These are phyloP conservation scores for Temnopleurus reevesii DNA, from an alignment of 53 echinoderm and acorn worm genomes.

Conservation along the genomic window DNA sequence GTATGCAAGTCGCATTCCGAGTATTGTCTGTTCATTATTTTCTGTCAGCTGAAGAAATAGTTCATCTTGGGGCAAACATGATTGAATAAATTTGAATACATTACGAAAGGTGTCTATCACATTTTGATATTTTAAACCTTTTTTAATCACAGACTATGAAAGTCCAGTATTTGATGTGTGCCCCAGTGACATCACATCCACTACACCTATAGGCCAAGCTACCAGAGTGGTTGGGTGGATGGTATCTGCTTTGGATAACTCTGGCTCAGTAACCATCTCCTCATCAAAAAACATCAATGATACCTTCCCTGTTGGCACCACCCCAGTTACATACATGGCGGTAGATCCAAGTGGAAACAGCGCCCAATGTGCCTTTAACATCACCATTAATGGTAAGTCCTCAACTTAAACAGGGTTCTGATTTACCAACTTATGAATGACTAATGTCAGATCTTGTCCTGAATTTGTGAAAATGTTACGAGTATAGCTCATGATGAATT, in stretches of 20 bases:
- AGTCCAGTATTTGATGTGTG: constrained; percentile 37
- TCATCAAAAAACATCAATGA: constrained; percentile 32
- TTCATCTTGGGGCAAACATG: too few species aligned
- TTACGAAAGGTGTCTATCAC: too few species aligned
- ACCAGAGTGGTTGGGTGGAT: not conserved
- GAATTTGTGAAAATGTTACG: too few species aligned
- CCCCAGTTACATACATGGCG: constrained; percentile 55
- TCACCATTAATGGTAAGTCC: constrained; percentile 27
- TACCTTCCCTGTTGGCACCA: constrained; percentile 51
- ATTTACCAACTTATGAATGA: too few species aligned
- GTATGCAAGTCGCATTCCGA: too few species aligned
- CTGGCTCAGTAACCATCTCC: not conserved
- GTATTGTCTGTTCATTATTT: too few species aligned
- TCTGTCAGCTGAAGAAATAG: too few species aligned
- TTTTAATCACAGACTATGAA: not conserved
- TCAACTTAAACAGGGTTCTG: not conserved
- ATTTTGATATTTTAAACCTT: not conserved
- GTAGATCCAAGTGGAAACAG: constrained; percentile 60
- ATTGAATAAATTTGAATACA: too few species aligned
- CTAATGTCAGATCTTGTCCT: too few species aligned
- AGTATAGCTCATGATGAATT: too few species aligned
- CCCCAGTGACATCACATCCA: not conserved
- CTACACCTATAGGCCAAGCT: not conserved
- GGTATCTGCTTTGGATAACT: not conserved
- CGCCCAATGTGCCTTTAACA: constrained; percentile 50